phyloP scores from a whole-genome alignment of 2,113 vertebrate genomes.

The Calyptomena viridis region DNA sequence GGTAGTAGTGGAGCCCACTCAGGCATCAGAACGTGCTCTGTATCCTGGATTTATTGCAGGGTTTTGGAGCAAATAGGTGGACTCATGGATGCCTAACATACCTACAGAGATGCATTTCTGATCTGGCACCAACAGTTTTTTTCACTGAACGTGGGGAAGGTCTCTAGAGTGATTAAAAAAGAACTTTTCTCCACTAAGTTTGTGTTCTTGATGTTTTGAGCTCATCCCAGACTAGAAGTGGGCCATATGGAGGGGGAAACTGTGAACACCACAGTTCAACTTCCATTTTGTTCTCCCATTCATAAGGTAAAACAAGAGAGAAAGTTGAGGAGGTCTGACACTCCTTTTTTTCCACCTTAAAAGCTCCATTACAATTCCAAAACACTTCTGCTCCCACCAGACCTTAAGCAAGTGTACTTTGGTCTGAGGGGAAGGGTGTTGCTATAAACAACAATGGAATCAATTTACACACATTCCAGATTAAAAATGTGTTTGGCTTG shows the following conservation, averaged over 20 bases:
- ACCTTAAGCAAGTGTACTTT: not conserved
- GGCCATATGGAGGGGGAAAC: not conserved
- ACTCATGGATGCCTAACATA: not conserved
- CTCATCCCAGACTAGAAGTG: not conserved
- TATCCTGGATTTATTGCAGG: not conserved
- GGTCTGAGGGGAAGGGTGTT: not conserved
- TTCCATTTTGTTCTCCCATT: not conserved
- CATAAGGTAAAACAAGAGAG: not conserved
- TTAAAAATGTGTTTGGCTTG: not conserved
- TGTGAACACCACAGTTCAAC: not conserved
- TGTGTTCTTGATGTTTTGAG: not conserved
- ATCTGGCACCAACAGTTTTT: not conserved
- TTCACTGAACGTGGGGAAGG: not conserved
- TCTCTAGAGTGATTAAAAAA: not conserved
- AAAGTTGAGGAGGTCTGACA: not conserved
- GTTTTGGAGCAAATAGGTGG: not conserved
- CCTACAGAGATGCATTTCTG: not conserved
- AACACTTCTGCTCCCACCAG: not conserved
- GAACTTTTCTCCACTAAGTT: not conserved
- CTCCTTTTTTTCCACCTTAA: not conserved
- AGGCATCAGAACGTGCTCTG: not conserved
- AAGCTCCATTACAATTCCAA: not conserved
- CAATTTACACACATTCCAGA: not conserved
- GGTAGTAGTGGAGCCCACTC: not conserved
- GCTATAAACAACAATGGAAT: not conserved